Conservation (phyloP, 2,797 vertebrate genomes). For the Catharus ustulatus region DNA sequence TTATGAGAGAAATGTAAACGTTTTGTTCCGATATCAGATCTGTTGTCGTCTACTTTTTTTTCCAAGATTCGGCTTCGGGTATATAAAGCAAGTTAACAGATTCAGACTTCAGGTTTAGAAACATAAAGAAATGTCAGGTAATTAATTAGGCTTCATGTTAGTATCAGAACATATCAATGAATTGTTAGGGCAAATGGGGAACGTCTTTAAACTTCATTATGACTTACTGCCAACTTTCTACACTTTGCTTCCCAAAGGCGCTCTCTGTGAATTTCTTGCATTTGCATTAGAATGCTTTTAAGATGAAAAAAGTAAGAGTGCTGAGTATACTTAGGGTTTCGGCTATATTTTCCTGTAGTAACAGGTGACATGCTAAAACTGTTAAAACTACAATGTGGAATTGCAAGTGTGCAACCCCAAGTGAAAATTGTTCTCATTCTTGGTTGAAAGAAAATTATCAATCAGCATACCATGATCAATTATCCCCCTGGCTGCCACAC, state of each 20-base stretch:
- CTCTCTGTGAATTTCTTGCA: conserved; percentile 63
- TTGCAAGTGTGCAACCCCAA: conserved; percentile 73
- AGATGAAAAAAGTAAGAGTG: conserved; percentile 69
- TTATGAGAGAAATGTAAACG: conserved; percentile 6
- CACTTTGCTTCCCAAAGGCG: conserved; percentile 68
- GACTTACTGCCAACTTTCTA: conserved; percentile 73
- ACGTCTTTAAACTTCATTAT: conserved; percentile 71
- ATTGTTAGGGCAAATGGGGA: conserved; percentile 18
- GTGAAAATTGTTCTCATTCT: conserved; percentile 75
- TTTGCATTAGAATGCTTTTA: conserved; percentile 80
- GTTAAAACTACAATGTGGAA: conserved; percentile 69
- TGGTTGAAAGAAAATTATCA: conserved; percentile 79
- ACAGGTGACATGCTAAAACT: conserved; percentile 80
- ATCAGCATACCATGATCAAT: conserved; percentile 77
- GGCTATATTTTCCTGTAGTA: conserved; percentile 71
- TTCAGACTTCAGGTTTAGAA: conserved; percentile 43
- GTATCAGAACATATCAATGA: conserved; percentile 40
- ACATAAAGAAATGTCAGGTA: conserved; percentile 42
- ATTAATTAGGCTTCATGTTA: conserved; percentile 51
- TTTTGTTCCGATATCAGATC: conserved; percentile 36
- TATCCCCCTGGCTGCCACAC: conserved; percentile 71
- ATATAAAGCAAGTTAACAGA: conserved; percentile 36
- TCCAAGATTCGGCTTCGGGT: background rate
- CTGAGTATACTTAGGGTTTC: conserved; percentile 65
- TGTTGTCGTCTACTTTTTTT: conserved; percentile 29